Conservation (phyloP, 37 sponge, comb jelly and placozoan species). For the Petrosia ficiformis region DNA sequence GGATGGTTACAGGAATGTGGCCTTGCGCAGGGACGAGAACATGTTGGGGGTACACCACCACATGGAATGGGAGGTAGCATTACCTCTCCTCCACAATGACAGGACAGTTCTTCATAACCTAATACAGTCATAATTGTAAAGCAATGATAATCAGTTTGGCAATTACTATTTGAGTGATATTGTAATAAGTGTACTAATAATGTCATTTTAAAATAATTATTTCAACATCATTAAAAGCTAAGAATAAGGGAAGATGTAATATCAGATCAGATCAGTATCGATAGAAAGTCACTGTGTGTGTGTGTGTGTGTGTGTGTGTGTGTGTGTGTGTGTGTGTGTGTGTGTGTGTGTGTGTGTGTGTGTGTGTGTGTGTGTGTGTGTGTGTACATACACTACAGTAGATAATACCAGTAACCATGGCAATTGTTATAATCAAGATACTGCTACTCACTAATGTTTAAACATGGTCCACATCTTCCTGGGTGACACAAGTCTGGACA, state of each 20-base stretch:
- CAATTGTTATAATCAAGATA: background rate
- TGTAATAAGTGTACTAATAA: no score
- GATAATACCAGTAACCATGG: no score
- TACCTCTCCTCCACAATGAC: constrained; percentile 86
- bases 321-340: no score
- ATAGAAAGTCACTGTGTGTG: no score
- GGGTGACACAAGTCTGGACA: constrained; percentile 75
- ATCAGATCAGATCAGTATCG: no score
- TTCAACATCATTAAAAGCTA: background rate
- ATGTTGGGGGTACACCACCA: constrained; percentile 82
- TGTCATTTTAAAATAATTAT: no score
- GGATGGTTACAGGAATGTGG: constrained; percentile 82
- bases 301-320: no score
- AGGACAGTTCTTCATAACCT: constrained; percentile 87
- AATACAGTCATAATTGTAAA: constrained; percentile 1
- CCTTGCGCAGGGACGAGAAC: constrained; percentile 58
- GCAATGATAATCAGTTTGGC: background rate
- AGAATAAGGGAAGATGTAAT: background rate
- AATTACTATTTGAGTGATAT: background rate
- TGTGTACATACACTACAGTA: no score
- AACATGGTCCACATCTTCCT: constrained; percentile 81
- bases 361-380: no score
- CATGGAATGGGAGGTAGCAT: constrained; percentile 90
- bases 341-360: no score
- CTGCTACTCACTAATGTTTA: constrained; percentile 63